phyloP scores from a whole-genome alignment of 2,797 vertebrate genomes.

The Peromyscus eremicus region DNA sequence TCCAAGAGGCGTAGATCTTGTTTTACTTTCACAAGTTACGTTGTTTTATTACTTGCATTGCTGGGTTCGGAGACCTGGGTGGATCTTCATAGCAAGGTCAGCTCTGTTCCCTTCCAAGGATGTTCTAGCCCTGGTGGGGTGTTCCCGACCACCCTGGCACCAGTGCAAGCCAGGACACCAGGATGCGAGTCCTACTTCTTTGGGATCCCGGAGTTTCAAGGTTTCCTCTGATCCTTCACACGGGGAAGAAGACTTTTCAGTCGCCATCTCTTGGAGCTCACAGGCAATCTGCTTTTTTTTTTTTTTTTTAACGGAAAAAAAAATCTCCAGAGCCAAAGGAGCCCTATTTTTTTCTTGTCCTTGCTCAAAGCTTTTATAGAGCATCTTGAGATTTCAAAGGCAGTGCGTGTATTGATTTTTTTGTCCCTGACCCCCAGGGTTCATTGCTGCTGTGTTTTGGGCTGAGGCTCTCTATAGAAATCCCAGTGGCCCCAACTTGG shows the following conservation, averaged over 20 bases:
- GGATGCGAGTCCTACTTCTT: slow-evolving; percentile 46
- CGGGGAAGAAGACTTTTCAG: slow-evolving; percentile 80
- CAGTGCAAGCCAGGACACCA: not conserved
- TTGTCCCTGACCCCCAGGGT: slow-evolving; percentile 81
- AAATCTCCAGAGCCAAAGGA: slow-evolving; percentile 80
- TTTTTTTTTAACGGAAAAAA: slow-evolving; percentile 38
- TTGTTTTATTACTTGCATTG: not conserved
- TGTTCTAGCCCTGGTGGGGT: not conserved
- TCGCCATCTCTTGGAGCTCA: slow-evolving; percentile 83
- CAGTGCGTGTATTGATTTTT: slow-evolving; percentile 81
- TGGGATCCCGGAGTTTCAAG: slow-evolving; percentile 80
- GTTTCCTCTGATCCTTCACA: slow-evolving; percentile 85
- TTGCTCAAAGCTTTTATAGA: slow-evolving; percentile 85
- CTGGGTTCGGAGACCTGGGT: slow-evolving; percentile 25
- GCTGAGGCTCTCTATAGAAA: slow-evolving; percentile 81
- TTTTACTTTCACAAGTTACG: slow-evolving; percentile 21
- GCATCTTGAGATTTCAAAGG: slow-evolving; percentile 82
- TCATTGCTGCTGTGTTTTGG: slow-evolving; percentile 78
- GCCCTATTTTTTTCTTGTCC: slow-evolving; percentile 84
- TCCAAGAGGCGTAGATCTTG: not conserved
- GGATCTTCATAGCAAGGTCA: slow-evolving; percentile 30
- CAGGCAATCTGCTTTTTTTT: slow-evolving; percentile 77
- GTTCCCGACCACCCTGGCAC: not conserved
- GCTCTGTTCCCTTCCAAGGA: slow-evolving; percentile 54
- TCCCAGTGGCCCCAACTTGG: slow-evolving; percentile 79